A percentile compares a stretch with the other conserved stretches of the same genome.
These are phyloP conservation scores for Tor tambroides DNA, from an alignment of 2,113 vertebrate species.

Conservation along the genomic window DNA sequence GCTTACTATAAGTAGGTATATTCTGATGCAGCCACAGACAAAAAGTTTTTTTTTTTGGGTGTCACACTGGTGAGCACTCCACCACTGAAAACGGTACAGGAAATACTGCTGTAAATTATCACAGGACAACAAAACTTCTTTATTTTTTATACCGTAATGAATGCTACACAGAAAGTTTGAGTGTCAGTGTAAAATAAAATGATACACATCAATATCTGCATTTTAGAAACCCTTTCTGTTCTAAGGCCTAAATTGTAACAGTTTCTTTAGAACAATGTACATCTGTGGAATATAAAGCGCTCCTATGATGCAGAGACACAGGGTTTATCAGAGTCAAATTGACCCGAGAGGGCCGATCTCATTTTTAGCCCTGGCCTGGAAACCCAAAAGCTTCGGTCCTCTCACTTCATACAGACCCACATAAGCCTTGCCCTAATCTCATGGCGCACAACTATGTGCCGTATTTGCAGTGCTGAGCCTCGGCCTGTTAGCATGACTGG, in stretches of 20 bases:
- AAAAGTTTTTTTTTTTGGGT: too few species aligned
- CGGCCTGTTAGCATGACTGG: slow-evolving; percentile 63
- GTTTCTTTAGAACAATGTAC: neutral
- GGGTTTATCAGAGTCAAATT: slow-evolving; percentile 19
- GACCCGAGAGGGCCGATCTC: slow-evolving; percentile 32
- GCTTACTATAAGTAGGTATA: neutral
- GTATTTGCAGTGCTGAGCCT: slow-evolving; percentile 54
- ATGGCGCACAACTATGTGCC: slow-evolving; percentile 66
- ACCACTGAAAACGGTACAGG: neutral
- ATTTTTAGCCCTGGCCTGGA: slow-evolving; percentile 57
- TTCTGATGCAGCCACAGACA: neutral
- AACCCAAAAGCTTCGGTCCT: slow-evolving; percentile 36
- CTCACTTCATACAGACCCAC: slow-evolving; percentile 54
- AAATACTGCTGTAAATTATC: too few species aligned
- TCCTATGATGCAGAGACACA: neutral
- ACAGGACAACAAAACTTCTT: neutral
- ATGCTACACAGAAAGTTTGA: neutral
- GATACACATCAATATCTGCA: neutral
- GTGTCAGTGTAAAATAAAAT: neutral
- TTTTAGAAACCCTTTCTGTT: neutral
- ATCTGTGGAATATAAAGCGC: neutral
- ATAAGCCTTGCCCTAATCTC: slow-evolving; percentile 71
- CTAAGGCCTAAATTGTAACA: neutral
- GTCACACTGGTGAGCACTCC: neutral
- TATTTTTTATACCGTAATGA: neutral